Conservation (phyloP, 1,140 invertebrate genomes). For the Dolichoris vasculosae region DNA sequence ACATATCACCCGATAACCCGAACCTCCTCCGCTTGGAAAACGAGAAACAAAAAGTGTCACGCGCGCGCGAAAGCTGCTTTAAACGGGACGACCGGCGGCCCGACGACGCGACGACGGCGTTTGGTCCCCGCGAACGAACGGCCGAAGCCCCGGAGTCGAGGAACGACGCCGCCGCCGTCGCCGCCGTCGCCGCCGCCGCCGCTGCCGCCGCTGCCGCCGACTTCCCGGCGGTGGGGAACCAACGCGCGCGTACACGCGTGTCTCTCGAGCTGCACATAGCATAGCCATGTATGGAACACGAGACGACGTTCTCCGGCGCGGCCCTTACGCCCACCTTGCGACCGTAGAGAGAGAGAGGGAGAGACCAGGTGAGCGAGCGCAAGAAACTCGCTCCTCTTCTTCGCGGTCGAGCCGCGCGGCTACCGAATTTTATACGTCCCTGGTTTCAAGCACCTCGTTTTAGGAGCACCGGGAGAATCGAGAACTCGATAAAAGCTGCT, state of each 20-base stretch:
- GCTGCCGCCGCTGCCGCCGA: background rate
- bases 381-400: background rate
- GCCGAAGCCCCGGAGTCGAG: background rate
- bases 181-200: background rate
- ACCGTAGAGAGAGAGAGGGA: background rate
- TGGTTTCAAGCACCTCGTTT: background rate
- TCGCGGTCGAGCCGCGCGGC: background rate
- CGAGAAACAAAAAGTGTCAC: no score
- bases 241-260: background rate
- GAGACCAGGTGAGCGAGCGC: background rate
- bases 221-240: background rate
- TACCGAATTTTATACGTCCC: conserved; percentile 16
- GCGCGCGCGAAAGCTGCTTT: conserved; percentile 44
- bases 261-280: conserved; percentile 70
- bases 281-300: conserved; percentile 74
- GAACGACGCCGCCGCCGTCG: background rate
- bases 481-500: no score
- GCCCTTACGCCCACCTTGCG: conserved; percentile 62
- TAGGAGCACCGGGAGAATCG: no score
- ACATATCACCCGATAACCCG: background rate
- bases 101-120: conserved; percentile 11
- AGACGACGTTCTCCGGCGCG: conserved; percentile 62
- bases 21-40: background rate
- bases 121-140: background rate
- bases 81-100: background rate